Base-by-base conservation (phyloP, 1,140 invertebrate species). In the Polypedilum pembai region DNA sequence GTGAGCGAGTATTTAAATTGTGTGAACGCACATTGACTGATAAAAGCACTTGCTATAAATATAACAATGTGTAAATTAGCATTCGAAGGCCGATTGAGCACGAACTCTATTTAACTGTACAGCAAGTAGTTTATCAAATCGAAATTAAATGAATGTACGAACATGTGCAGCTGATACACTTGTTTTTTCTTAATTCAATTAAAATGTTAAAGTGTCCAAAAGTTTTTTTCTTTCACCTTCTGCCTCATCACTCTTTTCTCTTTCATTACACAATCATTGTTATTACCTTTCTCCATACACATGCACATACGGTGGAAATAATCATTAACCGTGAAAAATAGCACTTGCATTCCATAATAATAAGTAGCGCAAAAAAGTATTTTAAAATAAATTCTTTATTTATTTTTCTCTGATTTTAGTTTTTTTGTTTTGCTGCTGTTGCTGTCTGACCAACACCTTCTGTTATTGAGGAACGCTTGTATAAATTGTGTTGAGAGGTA, bases 271-370 rank as follows among this genome's bases (percentile, higher is more conserved):
- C 45, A 56, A n/a, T 56, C 45, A n/a, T n/a, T 56, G 45, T 56
- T 56, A 56, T 33, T 33, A 33, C 24, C 24, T 33, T 33, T 33
- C 24, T 33, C 24, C 24, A 33, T 5, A 33, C 24, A 33, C 5
- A 33, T 33, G 5, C 24, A 33, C 24, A 5, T 33, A 33, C 24
- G 24, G 5, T 33, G 1, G n/a, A 56, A 56, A 8, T 56, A 56
- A 56, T 56, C 45, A 56, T 56, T n/a, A 56, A 56, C 45, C 45
- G n/a, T 56, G 45, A 56, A 56, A n/a, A 56, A 56, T n/a, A 56
- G 45, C 45, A 56, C 45, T 56, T 56, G 45, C 45, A 56, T 56
- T 56, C 45, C 45, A 56, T 56, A 56, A 56, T 56, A 56, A 56
- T 56, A 56, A 56, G 45, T 56, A 56, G 45, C 45, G 45, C 45